Base-by-base conservation (phyloP, 2,888 invertebrate species). In the Scaptomyza flava region DNA sequence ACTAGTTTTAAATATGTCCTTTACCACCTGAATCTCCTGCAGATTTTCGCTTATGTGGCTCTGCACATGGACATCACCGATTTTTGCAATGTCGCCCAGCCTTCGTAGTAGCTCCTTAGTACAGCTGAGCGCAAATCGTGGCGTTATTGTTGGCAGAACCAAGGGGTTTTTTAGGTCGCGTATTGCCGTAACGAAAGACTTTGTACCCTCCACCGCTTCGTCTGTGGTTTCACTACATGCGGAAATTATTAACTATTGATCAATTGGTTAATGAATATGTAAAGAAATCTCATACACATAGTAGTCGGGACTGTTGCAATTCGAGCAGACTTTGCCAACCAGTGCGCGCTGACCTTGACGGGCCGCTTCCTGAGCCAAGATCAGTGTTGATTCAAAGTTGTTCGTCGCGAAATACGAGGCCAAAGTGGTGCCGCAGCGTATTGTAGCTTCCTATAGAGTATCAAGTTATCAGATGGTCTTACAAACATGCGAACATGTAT, bases 391-490 rank as follows among this genome's bases (percentile, higher is more conserved):
- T 38, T 95, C 93, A 23, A 93, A 89, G 89, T 96, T 95, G 11
- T 97, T 93, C 0, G 97, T 96, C 4, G 95, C 97, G 92, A 96
- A 98, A 90, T 98, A 98, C 72, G 96, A 95, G 0, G 97, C 97
- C 34, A 97, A 96, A 6, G 98, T 98, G 14, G 98, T 98, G 6
- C 98, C 98, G 92, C 94, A 93, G 17, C 92, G 92, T 53, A 98
- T 89, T 17, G 97, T 94, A 65, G 95, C 93, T 92, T 93, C 93
- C 97, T 98, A 83, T 47, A 72, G 56, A 59, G 54, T 51, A 73
- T 71, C 51, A 70, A 46, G 57, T 68, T 77, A 68, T 71, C 63
- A 80, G 51, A 42, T 41, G 14, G 2, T 48, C 36, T 50, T 9
- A 7, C 27, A 33, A 9, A 31, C 9, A 33, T 17, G 12, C 31